Evolutionary conservation across 2,797 vertebrate genomes (phyloP).

Genomic region (Spheniscus humboldti): DNA sequence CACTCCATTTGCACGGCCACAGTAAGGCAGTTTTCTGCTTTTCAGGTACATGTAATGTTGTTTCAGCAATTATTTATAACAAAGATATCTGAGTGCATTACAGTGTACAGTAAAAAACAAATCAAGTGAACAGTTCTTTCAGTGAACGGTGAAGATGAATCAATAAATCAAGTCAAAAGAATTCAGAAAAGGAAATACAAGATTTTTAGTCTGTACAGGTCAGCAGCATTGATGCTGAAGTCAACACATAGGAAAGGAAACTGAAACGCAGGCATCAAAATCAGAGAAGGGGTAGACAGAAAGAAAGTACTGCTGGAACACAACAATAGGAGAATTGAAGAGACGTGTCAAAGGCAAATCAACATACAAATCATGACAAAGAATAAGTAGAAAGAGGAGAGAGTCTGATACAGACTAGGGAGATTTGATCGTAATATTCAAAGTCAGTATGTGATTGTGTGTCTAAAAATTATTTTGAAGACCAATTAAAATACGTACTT

Average conservation of each 20-base stretch:
- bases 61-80: background rate
- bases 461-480: background rate
- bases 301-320: background rate
- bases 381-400: background rate
- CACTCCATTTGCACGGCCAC: background rate
- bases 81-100: background rate
- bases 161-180: background rate
- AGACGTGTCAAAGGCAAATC: background rate
- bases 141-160: background rate
- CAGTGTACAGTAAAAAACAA: background rate
- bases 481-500: background rate
- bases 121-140: background rate
- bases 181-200: background rate
- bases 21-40: background rate
- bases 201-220: background rate
- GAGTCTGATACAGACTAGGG: background rate
- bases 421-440: background rate
- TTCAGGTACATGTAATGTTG: background rate
- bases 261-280: background rate
- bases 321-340: background rate
- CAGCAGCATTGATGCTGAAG: background rate
- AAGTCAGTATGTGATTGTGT: background rate
- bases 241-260: background rate
- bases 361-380: background rate
- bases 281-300: background rate